Base-by-base conservation (phyloP, 1,140 invertebrate species). In the Drosophila insularis region DNA sequence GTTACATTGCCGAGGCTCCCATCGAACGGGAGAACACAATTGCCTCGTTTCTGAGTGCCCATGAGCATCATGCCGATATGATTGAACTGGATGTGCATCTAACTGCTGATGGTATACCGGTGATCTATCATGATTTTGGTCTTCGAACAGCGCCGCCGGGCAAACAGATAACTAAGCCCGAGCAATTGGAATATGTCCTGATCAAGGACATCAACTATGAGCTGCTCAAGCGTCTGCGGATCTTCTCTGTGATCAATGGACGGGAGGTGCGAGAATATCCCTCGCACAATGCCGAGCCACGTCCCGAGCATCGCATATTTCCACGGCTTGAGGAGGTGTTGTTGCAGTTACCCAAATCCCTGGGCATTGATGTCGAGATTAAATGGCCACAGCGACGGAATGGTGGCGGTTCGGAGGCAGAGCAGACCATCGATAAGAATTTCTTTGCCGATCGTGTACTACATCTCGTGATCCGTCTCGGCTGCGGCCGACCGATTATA, bases 31-130 rank as follows among this genome's bases (percentile, higher is more conserved):
- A 99, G 93, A 99, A 99, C 91, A 98, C 98, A 4, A 95, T 99
- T 64, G 97, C 97, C 31, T 98, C 98, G 6, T 94, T 99, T 71
- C 96, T 97, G 90, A 95, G 95, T 73, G 98, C 98, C 61, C 96
- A 96, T 63, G 94, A 95, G 63, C 96, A 96, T 92, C 97, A 98
- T 63, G 96, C 96, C 50, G 98, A 99, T 89, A 97, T 98, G 94
- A 96, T 99, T 17, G 98, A 99, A 92, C 97, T 99, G 93, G 98
- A 99, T 93, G 97, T 99, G 21, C 97, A 98, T 91, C 92, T 99
- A 37, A 98, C 97, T 58, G 98, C 98, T 93, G 98, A 99, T 91
- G 93, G 96, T 68, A 94, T 98, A 74, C 98, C 98, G 11, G 96
- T 99, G 50, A 96, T 99, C 70, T 99, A 98, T 92, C 98, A 99